Base-by-base conservation (phyloP, 2,888 invertebrate genomes). In the Caenorhabditis zanzibari region DNA sequence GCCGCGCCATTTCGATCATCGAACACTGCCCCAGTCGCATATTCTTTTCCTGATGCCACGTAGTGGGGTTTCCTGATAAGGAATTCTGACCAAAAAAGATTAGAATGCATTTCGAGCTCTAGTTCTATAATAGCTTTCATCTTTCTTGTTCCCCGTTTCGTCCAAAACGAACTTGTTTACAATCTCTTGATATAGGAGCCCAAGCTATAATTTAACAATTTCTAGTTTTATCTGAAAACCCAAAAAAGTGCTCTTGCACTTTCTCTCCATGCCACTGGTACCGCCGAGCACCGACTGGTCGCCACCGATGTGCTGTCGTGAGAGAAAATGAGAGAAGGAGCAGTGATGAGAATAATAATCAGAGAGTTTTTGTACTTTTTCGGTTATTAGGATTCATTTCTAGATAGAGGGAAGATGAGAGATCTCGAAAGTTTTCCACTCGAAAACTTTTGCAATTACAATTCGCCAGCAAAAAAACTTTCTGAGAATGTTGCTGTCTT, bases 281-380 rank as follows among this genome's bases (percentile, higher is more conserved):
- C 75, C 75, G 75, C 75, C 75, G 75, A 75, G 75, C 75, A 75
- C 74, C 74, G 72, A 44, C 14, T 44, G 44, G 44, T 22, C 59
- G 59, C 38, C 61, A 49, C 59, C 73, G 61, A 10, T 38, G 35
- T 24, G 64, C n/a, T 54, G 56, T 19, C 49, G 49, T 56, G 41
- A 32, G 71, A 38, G 54, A 47, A 72, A 56, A 63, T 52, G 73
- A 38, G 61, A 16, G 52, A 61, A 49, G n/a, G n/a, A n/a, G n/a
- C n/a, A n/a, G n/a, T n/a, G n/a, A n/a, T n/a, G n/a, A n/a, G 24
- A 19, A 38, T 28, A 63, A 52, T 52, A 47, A 64, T 64, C 64
- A 28, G 63, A 74, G 44, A 74, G 41, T 52, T 49, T 73, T 73
- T 73, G 47, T 71, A 47, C 71, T 59, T 47, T 47, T 47, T 38